Base-by-base conservation (phyloP, 1,140 invertebrate species). In the Hycleus phaleratus region DNA sequence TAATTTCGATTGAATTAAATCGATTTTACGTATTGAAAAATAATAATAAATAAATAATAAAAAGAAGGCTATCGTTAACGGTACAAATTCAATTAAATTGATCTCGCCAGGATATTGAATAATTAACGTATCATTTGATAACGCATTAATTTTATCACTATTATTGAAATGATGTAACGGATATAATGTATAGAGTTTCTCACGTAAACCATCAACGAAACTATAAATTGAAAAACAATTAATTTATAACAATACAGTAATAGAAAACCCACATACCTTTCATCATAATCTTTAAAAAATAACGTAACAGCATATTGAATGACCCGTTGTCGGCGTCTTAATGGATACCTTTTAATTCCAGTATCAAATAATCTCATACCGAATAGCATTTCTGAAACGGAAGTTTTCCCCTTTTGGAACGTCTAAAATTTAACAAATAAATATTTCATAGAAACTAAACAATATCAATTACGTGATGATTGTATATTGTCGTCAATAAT, bases 11-110 rank as follows among this genome's bases (percentile, higher is more conserved):
- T 91, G 91, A 9, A 98, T 86, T 50, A 93, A 82, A 71, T 96
- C 93, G 47, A 97, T 93, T 80, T 97, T 94, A 68, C 93, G 80
- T 9, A 97, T 88, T 46, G 93, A 96, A 72, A 96, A 98, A 69
- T 96, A 97, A 3, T 97, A 85, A 68, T 96, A 97, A 3, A 93
- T 75, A 71, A 96, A 95, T 8, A 97, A 76, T 10, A 91, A 79
- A 10, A 91, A 72, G 65, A 97, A 96, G 6, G 90, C 88, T 54
- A 91, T 82, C 18, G 85, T 79, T 1, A 97, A 72, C 0, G 92
- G 92, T 42, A 94, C 81, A 58, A 95, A 84, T 71, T 97, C 92
- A 64, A 85, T 82, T 60, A 92, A 86, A 68, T 91, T 90, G 61
- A 93, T 90, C 70, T 91, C 85, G 46, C 88, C 87, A 46, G 92